Conservation (phyloP, 2,797 vertebrate species). For the Rhinogobio ventralis region DNA sequence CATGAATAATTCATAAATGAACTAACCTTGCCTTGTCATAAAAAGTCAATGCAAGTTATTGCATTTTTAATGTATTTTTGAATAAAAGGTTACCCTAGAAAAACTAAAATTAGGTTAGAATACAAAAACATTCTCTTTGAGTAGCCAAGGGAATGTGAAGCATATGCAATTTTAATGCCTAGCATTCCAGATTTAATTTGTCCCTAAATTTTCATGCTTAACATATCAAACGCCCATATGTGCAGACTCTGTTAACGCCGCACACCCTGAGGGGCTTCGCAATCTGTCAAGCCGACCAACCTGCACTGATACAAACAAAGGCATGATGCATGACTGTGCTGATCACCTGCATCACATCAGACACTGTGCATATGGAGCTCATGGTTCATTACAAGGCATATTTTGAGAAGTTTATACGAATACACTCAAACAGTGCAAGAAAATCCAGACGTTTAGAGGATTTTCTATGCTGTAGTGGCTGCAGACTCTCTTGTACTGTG, state of each 20-base stretch:
- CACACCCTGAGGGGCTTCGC: slow-evolving; percentile 30
- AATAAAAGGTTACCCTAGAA: neutral
- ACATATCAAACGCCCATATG: slow-evolving; percentile 37
- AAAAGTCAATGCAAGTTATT: neutral
- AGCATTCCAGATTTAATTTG: neutral
- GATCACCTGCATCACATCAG: slow-evolving; percentile 12
- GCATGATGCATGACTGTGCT: slow-evolving; percentile 22
- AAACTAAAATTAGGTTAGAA: neutral
- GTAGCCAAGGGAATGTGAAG: slow-evolving; percentile 30
- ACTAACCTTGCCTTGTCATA: neutral
- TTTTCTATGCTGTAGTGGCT: slow-evolving; percentile 1
- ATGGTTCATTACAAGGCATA: slow-evolving; percentile 1
- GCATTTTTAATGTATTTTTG: neutral
- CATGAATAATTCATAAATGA: neutral
- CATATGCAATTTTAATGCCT: slow-evolving; percentile 34
- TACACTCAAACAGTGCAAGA: neutral
- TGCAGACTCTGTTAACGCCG: neutral
- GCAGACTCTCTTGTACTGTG: neutral
- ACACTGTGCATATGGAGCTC: neutral
- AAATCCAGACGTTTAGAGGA: neutral
- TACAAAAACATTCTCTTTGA: slow-evolving; percentile 6
- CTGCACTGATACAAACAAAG: slow-evolving; percentile 42
- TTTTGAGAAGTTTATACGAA: slow-evolving; percentile 17
- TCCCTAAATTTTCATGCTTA: slow-evolving; percentile 12
- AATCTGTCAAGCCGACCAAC: slow-evolving; percentile 36